These are phyloP conservation scores for Myripristis jacobus DNA, from an alignment of 2,797 vertebrate species.

Conservation along the genomic window DNA sequence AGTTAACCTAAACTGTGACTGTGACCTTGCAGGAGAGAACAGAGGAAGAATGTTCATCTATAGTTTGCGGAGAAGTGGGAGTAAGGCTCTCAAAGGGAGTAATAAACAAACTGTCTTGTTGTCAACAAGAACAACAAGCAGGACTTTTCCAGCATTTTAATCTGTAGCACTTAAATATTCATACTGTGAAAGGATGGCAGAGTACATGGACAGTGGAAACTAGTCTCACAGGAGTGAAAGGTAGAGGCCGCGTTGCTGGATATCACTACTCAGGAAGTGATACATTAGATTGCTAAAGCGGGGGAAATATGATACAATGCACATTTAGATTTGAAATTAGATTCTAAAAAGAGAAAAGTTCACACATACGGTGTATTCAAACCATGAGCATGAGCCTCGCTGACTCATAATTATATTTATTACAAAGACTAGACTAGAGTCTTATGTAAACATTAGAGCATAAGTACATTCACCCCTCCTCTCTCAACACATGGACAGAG, in stretches of 20 bases:
- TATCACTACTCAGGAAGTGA: slow-evolving; percentile 74
- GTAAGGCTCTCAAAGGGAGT: slow-evolving; percentile 68
- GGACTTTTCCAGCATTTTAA: slow-evolving; percentile 87
- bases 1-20: slow-evolving; percentile 63
- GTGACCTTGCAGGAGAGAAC: slow-evolving; percentile 44
- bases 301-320: slow-evolving; percentile 37
- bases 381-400: slow-evolving; percentile 56
- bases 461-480: slow-evolving; percentile 45
- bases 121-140: slow-evolving; percentile 67
- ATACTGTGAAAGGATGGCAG: slow-evolving; percentile 86
- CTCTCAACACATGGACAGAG: slow-evolving; percentile 32
- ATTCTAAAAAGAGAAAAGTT: slow-evolving; percentile 33
- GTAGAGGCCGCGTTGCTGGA: slow-evolving; percentile 36
- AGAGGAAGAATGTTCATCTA: slow-evolving; percentile 48
- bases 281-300: slow-evolving; percentile 29
- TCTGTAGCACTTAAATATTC: slow-evolving; percentile 88
- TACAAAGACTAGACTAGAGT: slow-evolving; percentile 55
- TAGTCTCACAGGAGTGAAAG: slow-evolving; percentile 49
- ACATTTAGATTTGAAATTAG: slow-evolving; percentile 40
- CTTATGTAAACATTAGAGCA: slow-evolving; percentile 62
- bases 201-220: slow-evolving; percentile 50
- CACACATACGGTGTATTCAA: slow-evolving; percentile 45
- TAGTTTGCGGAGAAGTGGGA: slow-evolving; percentile 44
- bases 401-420: slow-evolving; percentile 63
- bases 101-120: slow-evolving; percentile 62